phyloP scores from a whole-genome alignment of 2,888 invertebrate species.

The Philhelius pedissequus region DNA sequence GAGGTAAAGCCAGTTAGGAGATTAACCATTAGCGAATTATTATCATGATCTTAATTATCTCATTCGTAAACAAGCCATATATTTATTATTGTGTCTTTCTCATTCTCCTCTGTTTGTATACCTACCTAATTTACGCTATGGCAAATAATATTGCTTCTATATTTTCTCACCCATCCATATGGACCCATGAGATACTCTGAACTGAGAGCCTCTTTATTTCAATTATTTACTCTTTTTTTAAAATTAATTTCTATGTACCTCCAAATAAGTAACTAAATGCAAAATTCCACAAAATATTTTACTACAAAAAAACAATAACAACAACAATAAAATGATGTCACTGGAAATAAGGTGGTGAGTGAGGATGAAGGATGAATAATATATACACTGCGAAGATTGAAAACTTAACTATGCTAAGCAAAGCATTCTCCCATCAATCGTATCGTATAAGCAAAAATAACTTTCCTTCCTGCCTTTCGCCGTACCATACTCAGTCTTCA shows the following conservation, averaged over 20 bases:
- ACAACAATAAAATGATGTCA: constrained; percentile 59
- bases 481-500: neutral
- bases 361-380: no score
- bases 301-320: constrained; percentile 25
- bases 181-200: neutral
- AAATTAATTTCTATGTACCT: neutral
- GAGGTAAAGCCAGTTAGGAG: neutral
- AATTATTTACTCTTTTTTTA: constrained; percentile 7
- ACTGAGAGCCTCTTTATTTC: neutral
- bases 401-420: neutral
- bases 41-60: neutral
- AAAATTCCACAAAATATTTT: constrained; percentile 47
- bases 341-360: constrained; percentile 52
- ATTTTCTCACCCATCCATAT: neutral
- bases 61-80: constrained; percentile 34
- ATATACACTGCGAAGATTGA: neutral
- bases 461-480: constrained; percentile 23
- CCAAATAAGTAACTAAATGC: constrained; percentile 44
- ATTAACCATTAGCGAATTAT: neutral
- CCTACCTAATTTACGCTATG: neutral
- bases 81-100: neutral
- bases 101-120: no score
- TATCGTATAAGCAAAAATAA: constrained; percentile 31
- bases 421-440: constrained; percentile 12
- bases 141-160: constrained; percentile 5